Evolutionary conservation across 2,888 invertebrate species (phyloP).

Genomic region (Drosophila mulleri): DNA sequence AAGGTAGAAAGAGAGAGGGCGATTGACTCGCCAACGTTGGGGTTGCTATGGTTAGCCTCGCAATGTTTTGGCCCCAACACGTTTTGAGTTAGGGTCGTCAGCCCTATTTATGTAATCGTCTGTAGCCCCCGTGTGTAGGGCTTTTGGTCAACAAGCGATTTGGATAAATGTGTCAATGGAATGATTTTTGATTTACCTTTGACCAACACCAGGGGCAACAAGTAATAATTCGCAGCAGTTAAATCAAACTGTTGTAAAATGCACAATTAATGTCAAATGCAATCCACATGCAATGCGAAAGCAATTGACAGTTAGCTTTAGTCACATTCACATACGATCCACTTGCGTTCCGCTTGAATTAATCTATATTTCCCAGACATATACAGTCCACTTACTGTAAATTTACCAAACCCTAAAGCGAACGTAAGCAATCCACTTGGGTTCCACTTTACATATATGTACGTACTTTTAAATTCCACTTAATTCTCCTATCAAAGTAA

Average conservation of each 20-base stretch:
- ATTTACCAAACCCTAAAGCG: background rate
- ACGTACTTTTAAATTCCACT: too few species aligned
- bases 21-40: slow-evolving; percentile 9
- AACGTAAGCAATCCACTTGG: background rate
- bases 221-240: background rate
- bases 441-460: background rate
- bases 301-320: background rate
- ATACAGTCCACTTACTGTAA: background rate
- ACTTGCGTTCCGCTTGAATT: background rate
- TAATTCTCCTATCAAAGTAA: background rate
- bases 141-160: slow-evolving; percentile 52
- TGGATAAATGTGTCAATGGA: slow-evolving; percentile 60
- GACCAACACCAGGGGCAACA: background rate
- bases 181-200: slow-evolving; percentile 47
- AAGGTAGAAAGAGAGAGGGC: slow-evolving; percentile 21
- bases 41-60: slow-evolving; percentile 51
- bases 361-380: background rate
- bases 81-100: slow-evolving; percentile 72
- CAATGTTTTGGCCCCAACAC: slow-evolving; percentile 53
- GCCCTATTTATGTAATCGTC: slow-evolving; percentile 61
- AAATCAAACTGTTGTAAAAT: background rate
- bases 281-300: background rate
- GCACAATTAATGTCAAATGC: background rate
- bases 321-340: background rate
- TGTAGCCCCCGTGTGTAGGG: slow-evolving; percentile 23